Percentiles rank a stretch among this genome's conserved stretches.
These are phyloP conservation scores for Kobus ellipsiprymnus DNA, from an alignment of 2,113 vertebrate species.

Conservation along the genomic window DNA sequence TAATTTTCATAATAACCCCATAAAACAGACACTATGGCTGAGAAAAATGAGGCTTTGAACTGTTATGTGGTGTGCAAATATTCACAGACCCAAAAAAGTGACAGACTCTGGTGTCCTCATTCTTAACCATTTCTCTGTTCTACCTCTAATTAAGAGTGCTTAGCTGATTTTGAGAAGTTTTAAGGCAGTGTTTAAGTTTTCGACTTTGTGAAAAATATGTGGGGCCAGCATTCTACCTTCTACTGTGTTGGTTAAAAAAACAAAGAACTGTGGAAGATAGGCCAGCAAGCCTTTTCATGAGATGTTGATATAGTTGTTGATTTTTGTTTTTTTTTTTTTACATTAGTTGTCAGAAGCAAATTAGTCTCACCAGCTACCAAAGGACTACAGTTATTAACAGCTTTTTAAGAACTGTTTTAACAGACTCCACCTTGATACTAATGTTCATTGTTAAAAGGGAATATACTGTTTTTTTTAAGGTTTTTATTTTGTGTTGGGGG, in stretches of 20 bases:
- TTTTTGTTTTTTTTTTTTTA: not conserved
- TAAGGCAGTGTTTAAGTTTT: slow-evolving; percentile 13
- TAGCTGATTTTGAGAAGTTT: not conserved
- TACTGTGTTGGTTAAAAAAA: not conserved
- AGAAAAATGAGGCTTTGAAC: not conserved
- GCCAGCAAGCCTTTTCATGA: not conserved
- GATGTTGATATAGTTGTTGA: not conserved
- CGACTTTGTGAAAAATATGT: slow-evolving; percentile 20
- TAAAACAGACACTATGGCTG: not conserved
- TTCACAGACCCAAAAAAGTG: not conserved
- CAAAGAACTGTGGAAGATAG: not conserved
- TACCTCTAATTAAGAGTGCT: not conserved
- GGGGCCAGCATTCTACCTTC: not conserved
- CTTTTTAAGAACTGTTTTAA: not conserved
- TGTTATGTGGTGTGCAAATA: not conserved
- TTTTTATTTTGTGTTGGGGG: not conserved
- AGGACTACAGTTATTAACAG: not conserved
- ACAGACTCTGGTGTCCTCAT: not conserved
- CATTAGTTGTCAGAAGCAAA: not conserved
- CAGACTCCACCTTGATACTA: not conserved
- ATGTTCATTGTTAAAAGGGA: not conserved
- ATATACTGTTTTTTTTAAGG: not conserved
- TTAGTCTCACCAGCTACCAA: not conserved
- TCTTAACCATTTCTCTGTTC: slow-evolving; percentile 1
- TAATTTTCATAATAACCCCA: not conserved